Conservation (phyloP, 2,888 invertebrate species). For the Lasioglossum morio region DNA sequence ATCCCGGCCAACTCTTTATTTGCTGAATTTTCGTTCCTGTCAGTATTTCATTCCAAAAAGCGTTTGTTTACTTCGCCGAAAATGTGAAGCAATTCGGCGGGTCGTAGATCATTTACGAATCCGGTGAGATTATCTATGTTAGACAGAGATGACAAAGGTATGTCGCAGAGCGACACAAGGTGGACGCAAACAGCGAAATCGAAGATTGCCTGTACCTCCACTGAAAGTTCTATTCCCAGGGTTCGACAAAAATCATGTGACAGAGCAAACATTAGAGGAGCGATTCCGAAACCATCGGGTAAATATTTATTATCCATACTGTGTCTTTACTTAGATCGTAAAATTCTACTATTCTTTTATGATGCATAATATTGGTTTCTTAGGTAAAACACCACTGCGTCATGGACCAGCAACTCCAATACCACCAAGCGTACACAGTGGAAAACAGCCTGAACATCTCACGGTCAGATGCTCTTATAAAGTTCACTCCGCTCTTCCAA, state of each 20-base stretch:
- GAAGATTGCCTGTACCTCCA: slow-evolving; percentile 51
- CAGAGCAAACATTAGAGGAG: slow-evolving; percentile 68
- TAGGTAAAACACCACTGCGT: slow-evolving; percentile 63
- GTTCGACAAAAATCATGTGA: slow-evolving; percentile 74
- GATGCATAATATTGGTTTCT: background rate
- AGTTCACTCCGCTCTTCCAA: slow-evolving; percentile 37
- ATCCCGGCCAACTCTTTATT: background rate
- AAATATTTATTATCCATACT: background rate
- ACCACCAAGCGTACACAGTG: slow-evolving; percentile 54
- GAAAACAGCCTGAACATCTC: slow-evolving; percentile 21
- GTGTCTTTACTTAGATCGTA: no score
- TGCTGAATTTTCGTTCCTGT: background rate
- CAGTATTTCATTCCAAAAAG: no score
- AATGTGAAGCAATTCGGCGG: slow-evolving; percentile 46
- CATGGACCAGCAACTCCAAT: slow-evolving; percentile 61
- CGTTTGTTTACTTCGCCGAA: background rate
- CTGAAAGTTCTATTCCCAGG: slow-evolving; percentile 76
- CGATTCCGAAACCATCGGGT: slow-evolving; percentile 74
- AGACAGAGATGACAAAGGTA: slow-evolving; percentile 71
- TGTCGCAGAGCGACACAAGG: slow-evolving; percentile 64
- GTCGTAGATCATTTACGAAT: slow-evolving; percentile 76
- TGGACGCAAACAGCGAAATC: slow-evolving; percentile 64
- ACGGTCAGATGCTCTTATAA: slow-evolving; percentile 39
- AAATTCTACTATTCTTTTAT: no score
- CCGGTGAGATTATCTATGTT: slow-evolving; percentile 74